Evolutionary conservation across 2,113 vertebrate genomes (phyloP).

Genomic region (Pipa parva): DNA sequence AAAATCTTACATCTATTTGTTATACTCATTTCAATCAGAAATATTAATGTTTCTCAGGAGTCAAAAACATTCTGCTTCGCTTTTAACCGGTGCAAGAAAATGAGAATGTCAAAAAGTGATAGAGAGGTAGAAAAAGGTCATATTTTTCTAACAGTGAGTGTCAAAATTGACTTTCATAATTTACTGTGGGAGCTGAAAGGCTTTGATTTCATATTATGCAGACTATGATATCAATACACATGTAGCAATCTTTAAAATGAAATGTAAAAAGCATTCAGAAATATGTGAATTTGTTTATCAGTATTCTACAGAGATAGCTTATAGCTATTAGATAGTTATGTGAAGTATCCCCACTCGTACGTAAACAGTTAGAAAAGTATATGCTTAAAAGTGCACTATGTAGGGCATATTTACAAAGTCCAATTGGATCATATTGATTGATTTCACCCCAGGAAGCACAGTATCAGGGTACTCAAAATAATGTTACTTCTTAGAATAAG

Average conservation of each 20-base stretch:
- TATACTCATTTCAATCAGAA: constrained; percentile 23
- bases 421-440: too few relatives aligned
- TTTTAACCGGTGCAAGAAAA: constrained; percentile 36
- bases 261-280: constrained; percentile 12
- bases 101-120: constrained; percentile 41
- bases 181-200: constrained; percentile 16
- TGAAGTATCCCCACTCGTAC: too few relatives aligned
- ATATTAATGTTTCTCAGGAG: constrained; percentile 21
- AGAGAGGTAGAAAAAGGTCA: constrained; percentile 12
- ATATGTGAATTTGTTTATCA: too few relatives aligned
- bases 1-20: constrained; percentile 33
- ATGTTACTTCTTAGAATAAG: too few relatives aligned
- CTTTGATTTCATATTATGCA: constrained; percentile 14
- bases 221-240: constrained; percentile 2
- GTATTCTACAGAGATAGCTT: too few relatives aligned
- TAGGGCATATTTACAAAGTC: too few relatives aligned
- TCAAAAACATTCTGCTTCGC: constrained; percentile 30
- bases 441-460: too few relatives aligned
- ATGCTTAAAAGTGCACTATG: too few relatives aligned
- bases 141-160: constrained; percentile 7
- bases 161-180: constrained; percentile 28
- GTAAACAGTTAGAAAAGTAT: too few relatives aligned
- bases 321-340: too few relatives aligned
- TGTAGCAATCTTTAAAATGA: constrained; percentile 11
- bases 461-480: too few relatives aligned